These are phyloP conservation scores for Rhegmatorhina hoffmannsi DNA, from an alignment of 2,113 vertebrate species.

Conservation along the genomic window DNA sequence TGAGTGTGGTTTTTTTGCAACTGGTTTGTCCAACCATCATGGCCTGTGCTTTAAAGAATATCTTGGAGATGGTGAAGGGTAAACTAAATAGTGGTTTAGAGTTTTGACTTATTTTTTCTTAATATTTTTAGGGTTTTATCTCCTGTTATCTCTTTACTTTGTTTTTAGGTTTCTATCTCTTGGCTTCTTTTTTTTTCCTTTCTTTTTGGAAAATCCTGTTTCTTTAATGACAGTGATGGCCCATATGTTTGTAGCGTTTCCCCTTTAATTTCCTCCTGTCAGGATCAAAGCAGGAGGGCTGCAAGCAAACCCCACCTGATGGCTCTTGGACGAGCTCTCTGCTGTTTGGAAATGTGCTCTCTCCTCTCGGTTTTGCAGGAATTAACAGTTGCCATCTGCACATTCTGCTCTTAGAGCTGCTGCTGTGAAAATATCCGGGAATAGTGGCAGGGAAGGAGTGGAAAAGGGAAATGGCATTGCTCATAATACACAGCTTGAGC, in stretches of 20 bases:
- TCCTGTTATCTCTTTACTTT: neutral
- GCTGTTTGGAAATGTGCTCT: fast-evolving
- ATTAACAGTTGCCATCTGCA: neutral
- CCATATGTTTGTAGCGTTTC: fast-evolving
- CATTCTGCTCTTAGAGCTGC: neutral
- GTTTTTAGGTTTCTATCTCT: neutral
- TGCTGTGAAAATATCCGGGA: neutral
- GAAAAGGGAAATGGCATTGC: neutral
- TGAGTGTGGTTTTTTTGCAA: fast-evolving
- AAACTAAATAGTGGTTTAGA: fast-evolving
- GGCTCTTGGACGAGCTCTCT: neutral
- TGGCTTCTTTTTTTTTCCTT: neutral
- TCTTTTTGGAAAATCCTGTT: neutral
- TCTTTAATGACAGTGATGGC: neutral
- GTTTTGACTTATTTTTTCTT: neutral
- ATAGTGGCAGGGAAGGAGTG: neutral
- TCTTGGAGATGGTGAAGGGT: neutral
- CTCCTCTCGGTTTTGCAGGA: neutral
- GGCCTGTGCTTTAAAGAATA: neutral
- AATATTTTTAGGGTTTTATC: neutral
- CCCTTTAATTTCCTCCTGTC: neutral
- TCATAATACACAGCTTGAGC: fast-evolving
- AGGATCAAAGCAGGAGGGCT: neutral
- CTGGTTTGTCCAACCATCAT: neutral
- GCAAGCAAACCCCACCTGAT: neutral